Conservation (phyloP, 2,888 invertebrate species). For the Diplolepis rosae region DNA sequence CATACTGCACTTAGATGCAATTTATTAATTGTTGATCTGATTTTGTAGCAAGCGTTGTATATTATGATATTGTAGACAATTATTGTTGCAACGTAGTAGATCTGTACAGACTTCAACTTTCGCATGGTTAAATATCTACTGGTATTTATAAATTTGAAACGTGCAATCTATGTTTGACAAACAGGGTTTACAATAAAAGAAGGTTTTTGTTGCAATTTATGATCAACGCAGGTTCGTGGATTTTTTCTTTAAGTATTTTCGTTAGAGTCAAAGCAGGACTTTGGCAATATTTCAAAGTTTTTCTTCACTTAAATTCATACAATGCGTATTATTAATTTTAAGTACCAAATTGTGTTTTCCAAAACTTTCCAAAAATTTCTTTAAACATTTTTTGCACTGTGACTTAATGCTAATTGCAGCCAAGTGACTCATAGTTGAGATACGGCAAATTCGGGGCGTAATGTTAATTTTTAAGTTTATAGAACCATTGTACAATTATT, state of each 20-base stretch:
- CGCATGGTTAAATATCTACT: not conserved
- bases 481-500: conserved; percentile 58
- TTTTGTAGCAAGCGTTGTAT: not conserved
- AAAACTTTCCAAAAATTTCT: too few relatives aligned
- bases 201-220: not conserved
- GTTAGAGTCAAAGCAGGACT: conserved; percentile 17
- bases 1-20: not conserved
- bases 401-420: not conserved
- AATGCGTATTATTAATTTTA: not conserved
- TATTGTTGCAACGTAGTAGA: not conserved
- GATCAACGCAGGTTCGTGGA: not conserved
- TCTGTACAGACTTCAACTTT: conserved; percentile 8
- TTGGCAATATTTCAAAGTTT: not conserved
- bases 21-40: conserved; percentile 19
- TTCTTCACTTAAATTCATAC: not conserved
- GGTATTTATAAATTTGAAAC: not conserved
- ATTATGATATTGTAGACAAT: not conserved
- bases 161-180: not conserved
- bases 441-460: not conserved
- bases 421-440: not conserved
- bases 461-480: conserved; percentile 51
- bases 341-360: too few relatives aligned
- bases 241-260: not conserved
- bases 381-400: not conserved
- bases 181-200: too few relatives aligned